Conservation (phyloP, 1,140 invertebrate species). For the Armadillidium nasatum region DNA sequence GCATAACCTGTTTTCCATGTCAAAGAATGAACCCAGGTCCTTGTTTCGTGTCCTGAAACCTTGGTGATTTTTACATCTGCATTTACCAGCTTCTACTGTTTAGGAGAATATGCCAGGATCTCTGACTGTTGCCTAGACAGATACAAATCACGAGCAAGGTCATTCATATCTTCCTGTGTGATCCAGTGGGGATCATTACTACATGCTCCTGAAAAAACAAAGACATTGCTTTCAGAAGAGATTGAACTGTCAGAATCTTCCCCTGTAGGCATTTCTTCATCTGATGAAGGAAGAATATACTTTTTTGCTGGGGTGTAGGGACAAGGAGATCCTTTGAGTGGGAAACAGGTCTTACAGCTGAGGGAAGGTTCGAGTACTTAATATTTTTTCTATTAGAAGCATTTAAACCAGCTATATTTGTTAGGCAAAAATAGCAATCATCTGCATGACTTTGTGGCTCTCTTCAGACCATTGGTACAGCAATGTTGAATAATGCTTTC, state of each 20-base stretch:
- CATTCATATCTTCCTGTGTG: neutral
- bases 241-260: conserved; percentile 28
- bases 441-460: too few relatives aligned
- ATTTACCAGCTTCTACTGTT: conserved; percentile 29
- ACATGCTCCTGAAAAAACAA: neutral
- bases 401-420: too few relatives aligned
- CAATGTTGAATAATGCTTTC: too few relatives aligned
- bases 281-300: conserved; percentile 14
- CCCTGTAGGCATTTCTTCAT: conserved; percentile 32
- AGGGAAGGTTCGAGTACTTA: conserved; percentile 7
- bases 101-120: conserved; percentile 16
- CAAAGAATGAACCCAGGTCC: conserved; percentile 30
- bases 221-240: conserved; percentile 12
- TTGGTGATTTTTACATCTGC: conserved; percentile 24
- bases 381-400: neutral
- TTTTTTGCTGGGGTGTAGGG: conserved; percentile 10
- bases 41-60: neutral
- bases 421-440: too few relatives aligned
- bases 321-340: conserved; percentile 5
- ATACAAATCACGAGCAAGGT: neutral
- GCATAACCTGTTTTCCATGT: too few relatives aligned
- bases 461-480: too few relatives aligned
- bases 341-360: neutral
- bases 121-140: neutral
- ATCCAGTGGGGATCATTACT: neutral